A percentile compares a stretch with the other conserved stretches of the same genome.
Evolutionary conservation across 1,140 invertebrate genomes (phyloP).

Genomic region (Platyscapa corneri): DNA sequence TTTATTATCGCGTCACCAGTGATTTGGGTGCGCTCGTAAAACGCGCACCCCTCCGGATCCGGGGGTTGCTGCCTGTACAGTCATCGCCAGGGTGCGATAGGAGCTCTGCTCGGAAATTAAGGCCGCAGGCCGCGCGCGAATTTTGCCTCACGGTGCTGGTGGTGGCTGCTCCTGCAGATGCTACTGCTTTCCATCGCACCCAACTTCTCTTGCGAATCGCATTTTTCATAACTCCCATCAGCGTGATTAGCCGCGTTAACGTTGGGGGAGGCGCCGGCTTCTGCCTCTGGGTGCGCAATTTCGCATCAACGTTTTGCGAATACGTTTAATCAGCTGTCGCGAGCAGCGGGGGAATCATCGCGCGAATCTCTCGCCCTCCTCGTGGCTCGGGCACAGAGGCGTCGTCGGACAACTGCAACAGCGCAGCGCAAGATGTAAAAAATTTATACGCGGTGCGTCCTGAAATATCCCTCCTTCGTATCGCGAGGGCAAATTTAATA

Average conservation of each 20-base stretch:
- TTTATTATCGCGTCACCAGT: conserved; percentile 70
- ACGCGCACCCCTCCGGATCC: conserved; percentile 38
- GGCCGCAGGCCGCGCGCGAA: conserved; percentile 28
- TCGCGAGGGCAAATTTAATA: too few species aligned
- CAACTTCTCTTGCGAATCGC: background rate
- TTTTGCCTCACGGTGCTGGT: background rate
- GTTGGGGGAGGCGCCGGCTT: too few species aligned
- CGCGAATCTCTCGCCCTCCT: background rate
- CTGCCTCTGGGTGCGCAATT: background rate
- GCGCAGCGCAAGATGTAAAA: too few species aligned
- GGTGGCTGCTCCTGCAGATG: background rate
- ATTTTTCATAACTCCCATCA: background rate
- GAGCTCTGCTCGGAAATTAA: conserved; percentile 45
- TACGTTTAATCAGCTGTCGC: too few species aligned
- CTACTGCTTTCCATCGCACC: background rate
- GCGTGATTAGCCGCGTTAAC: background rate
- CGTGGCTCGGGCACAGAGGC: background rate
- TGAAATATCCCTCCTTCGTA: too few species aligned
- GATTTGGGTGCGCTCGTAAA: conserved; percentile 66
- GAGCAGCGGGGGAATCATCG: too few species aligned
- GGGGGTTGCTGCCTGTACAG: conserved; percentile 3
- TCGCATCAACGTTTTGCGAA: background rate
- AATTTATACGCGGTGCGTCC: too few species aligned
- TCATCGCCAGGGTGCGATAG: conserved; percentile 19
- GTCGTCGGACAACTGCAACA: too few species aligned